Evolutionary conservation across 2,797 vertebrate species (phyloP), one percentile per base, ranked within the genome.

Genomic region (Eutrigla gurnardus): DNA sequence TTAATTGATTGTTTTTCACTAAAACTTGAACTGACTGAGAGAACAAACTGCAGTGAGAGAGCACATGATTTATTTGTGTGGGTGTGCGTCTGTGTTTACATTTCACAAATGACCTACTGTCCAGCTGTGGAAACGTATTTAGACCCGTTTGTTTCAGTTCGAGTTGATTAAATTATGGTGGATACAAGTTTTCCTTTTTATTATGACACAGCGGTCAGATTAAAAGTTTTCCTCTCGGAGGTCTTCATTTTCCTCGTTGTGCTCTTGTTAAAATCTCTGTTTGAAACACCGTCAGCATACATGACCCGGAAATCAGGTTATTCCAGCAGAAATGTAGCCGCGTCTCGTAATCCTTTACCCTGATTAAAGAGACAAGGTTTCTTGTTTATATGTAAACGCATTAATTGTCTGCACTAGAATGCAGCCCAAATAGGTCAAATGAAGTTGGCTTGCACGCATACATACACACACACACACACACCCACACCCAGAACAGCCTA

Each of bases 81-180:
- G 59, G 33, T 37, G 1, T 32, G 35, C 10, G 55, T 40, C 13
- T 2, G 43, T 60, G 54, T 50, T 64, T 25, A 32, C 35, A 72
- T 71, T 62, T 71, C 17, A 83, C 18, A 54, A 73, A 70, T 70
- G 62, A 65, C 43, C 66, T 35, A 10, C 52, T 73, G 63, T 75
- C 54, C 42, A 70, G 55, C 49, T 60, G 68, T 32, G 45, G 15
- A 37, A 46, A 40, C 25, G 2, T 13, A 50, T 75, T 67, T 53
- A 18, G 58, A 71, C 47, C 17, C 39, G 55, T 77, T 78, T 68
- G 47, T 65, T 71, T 80, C 37, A 33, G 13, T 66, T 80, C 42
- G 33, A 49, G 43, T n/a, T 25, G 1, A 57, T 83, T 61, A 11
- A 45, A 77, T 43, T 64, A 36, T 50, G 45, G 58, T 58, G 13